Evolutionary conservation across 2,113 vertebrate species (phyloP).

Genomic region (Ciconia boyciana): DNA sequence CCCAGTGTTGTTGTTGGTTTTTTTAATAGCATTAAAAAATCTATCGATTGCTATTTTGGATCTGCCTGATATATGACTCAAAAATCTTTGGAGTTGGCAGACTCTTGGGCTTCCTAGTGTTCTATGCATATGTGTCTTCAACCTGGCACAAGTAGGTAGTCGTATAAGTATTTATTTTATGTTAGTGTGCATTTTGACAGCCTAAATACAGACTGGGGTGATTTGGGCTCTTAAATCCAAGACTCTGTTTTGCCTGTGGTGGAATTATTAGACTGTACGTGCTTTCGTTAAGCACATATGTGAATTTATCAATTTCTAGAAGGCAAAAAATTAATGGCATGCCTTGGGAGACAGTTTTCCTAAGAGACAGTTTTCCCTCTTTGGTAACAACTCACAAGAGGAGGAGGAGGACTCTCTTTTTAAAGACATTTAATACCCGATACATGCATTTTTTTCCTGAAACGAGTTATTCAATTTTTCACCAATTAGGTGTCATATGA

Average conservation of each 20-base stretch:
- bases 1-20: not conserved
- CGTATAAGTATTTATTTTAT: not conserved
- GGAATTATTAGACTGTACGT: not conserved
- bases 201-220: not conserved
- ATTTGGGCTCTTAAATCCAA: not conserved
- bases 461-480: not conserved
- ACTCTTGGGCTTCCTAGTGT: not conserved
- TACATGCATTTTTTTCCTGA: not conserved
- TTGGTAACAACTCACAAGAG: not conserved
- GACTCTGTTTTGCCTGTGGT: not conserved
- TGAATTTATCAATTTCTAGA: not conserved
- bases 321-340: not conserved
- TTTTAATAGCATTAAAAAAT: not conserved
- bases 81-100: not conserved
- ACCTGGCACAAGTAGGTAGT: not conserved
- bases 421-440: not conserved
- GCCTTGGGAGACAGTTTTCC: not conserved
- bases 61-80: not conserved
- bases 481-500: not conserved
- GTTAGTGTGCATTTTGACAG: not conserved
- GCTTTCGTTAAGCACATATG: not conserved
- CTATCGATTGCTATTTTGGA: not conserved
- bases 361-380: not conserved
- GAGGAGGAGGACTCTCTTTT: not conserved
- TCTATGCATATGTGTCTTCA: constrained; percentile 11